phyloP scores from a whole-genome alignment of 2,888 invertebrate genomes.

The Tiliacea aurago region DNA sequence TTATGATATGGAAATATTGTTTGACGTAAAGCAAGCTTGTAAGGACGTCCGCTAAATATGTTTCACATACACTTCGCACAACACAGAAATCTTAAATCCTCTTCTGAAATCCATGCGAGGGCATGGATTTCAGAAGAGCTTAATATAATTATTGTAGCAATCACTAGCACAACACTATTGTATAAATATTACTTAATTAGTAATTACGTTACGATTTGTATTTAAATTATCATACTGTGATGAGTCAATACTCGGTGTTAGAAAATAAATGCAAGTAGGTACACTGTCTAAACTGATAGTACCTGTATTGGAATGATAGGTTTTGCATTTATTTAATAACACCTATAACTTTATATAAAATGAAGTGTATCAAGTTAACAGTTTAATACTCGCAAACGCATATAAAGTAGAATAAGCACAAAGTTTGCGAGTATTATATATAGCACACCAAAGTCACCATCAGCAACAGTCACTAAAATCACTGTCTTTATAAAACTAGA shows the following conservation, averaged over 20 bases:
- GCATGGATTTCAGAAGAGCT: slow-evolving; percentile 4
- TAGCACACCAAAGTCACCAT: slow-evolving; percentile 38
- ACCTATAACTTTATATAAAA: slow-evolving; percentile 1
- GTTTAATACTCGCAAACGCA: slow-evolving; percentile 8
- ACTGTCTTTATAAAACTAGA: not conserved
- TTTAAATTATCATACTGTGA: slow-evolving; percentile 16
- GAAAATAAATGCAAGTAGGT: slow-evolving; percentile 25
- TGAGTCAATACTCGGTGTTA: slow-evolving; percentile 8
- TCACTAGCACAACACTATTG: slow-evolving; percentile 29
- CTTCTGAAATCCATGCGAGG: too few species aligned
- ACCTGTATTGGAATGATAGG: not conserved
- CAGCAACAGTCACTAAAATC: not conserved
- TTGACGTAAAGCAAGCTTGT: not conserved
- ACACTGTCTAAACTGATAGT: not conserved
- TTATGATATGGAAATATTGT: not conserved
- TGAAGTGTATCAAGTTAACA: slow-evolving; percentile 18
- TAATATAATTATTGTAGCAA: slow-evolving; percentile 30
- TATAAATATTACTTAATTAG: slow-evolving; percentile 32
- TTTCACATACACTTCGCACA: slow-evolving; percentile 10
- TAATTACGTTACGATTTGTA: slow-evolving; percentile 35
- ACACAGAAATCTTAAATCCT: slow-evolving; percentile 21
- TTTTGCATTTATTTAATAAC: slow-evolving; percentile 17
- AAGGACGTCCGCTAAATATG: slow-evolving; percentile 24
- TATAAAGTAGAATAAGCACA: slow-evolving; percentile 14
- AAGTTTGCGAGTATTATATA: slow-evolving; percentile 20